These are phyloP conservation scores for Tricholaema leucomelas DNA, from an alignment of 2,113 vertebrate species.

Conservation along the genomic window DNA sequence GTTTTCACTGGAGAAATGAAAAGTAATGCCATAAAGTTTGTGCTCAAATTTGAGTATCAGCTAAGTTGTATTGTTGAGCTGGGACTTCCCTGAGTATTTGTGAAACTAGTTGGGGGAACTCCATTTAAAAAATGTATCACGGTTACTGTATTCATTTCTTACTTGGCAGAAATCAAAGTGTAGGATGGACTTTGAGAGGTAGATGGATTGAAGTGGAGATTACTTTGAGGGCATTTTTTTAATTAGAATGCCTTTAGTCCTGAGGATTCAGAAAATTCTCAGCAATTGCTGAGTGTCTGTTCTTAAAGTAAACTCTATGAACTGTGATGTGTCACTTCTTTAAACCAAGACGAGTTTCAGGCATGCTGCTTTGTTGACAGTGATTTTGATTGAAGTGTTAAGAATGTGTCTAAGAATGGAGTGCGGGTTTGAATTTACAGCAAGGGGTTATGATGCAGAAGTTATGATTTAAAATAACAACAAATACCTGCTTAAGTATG, in stretches of 20 bases:
- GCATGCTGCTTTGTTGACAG: background rate
- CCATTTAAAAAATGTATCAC: background rate
- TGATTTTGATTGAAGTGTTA: background rate
- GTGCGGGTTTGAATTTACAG: background rate
- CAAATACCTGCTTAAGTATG: background rate
- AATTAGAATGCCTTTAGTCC: background rate
- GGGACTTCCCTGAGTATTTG: background rate
- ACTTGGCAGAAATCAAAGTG: background rate
- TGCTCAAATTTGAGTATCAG: background rate
- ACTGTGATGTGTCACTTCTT: background rate
- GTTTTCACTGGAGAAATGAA: background rate
- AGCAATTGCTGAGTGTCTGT: background rate
- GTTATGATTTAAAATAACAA: background rate
- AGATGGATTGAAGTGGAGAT: background rate
- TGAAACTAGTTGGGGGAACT: background rate
- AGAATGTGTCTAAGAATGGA: background rate
- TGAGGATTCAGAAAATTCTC: background rate
- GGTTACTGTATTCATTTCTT: background rate
- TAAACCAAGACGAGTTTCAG: background rate
- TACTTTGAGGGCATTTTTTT: background rate
- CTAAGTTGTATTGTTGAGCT: background rate
- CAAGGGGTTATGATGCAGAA: background rate
- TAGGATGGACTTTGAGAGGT: background rate
- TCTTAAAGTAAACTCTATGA: background rate
- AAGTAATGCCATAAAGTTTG: background rate